These are phyloP conservation scores for Pharmacophagus antenor DNA, from an alignment of 2,888 invertebrate species.

Conservation along the genomic window DNA sequence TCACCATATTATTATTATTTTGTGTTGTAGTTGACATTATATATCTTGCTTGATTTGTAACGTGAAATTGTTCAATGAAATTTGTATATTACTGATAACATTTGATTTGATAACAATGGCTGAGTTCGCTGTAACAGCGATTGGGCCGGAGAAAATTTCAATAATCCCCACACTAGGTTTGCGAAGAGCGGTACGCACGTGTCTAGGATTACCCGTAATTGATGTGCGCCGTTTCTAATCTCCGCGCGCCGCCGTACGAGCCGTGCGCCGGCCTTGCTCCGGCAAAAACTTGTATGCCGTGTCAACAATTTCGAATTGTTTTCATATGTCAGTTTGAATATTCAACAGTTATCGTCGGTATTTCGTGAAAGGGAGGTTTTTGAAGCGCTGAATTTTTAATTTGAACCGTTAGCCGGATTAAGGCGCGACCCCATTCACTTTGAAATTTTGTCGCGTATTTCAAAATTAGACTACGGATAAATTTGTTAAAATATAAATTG, in stretches of 20 bases:
- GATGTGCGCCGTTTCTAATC: conserved; percentile 74
- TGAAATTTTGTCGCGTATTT: conserved; percentile 18
- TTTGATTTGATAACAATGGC: conserved; percentile 8
- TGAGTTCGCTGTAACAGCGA: conserved; percentile 24
- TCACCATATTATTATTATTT: no score
- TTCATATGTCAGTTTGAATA: conserved; percentile 32
- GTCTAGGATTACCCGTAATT: conserved; percentile 74
- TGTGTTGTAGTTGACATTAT: no score
- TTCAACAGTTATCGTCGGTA: conserved; percentile 30
- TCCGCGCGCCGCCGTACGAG: conserved; percentile 66
- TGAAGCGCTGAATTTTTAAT: conserved; percentile 26
- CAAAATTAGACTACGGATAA: conserved; percentile 8
- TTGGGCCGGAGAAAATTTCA: conserved; percentile 60
- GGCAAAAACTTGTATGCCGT: conserved; percentile 40
- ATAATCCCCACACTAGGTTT: conserved; percentile 74
- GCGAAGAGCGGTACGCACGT: conserved; percentile 67
- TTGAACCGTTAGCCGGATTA: conserved; percentile 27
- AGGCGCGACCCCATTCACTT: conserved; percentile 18
- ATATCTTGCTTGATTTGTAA: not conserved
- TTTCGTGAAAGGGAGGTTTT: conserved; percentile 23
- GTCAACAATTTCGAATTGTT: conserved; percentile 36
- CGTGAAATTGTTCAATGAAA: not conserved
- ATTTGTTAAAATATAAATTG: not conserved
- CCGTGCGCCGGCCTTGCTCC: conserved; percentile 30
- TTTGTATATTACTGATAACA: not conserved